Evolutionary conservation across 2,888 invertebrate genomes (phyloP), one percentile per base, ranked within the genome.

Genomic region (Apomyelois bistriatella): DNA sequence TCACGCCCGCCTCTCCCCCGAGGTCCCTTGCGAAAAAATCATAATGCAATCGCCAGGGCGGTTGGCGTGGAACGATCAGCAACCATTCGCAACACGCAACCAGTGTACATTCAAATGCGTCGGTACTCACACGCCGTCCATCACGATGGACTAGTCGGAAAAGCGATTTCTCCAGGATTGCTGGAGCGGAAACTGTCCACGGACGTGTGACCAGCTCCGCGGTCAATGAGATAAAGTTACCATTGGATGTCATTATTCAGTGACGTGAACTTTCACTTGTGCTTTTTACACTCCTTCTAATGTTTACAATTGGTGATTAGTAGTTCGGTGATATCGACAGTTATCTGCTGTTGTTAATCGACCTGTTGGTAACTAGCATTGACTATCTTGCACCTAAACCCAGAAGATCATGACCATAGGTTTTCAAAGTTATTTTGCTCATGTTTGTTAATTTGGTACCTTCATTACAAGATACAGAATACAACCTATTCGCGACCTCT

Each of bases 21-120:
- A 80, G 79, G 81, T 83, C 88, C 87, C 87, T 89, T 88, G 89
- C 88, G 88, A 88, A 89, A 84, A 84, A 88, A 87, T 82, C 82
- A 87, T 88, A 88, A 88, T 88, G 90, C 90, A 89, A 89, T 86
- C 85, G 87, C 81, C 87, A 82, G 88, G 87, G 85, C 87, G 85
- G 88, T 71, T 82, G 85, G 84, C 77, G 88, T 88, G 86, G 88
- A 86, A 87, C 88, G 87, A 81, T 81, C 76, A 74, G 73, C 81
- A 75, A 82, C 79, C 81, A 77, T 73, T 74, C 74, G 74, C 79
- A 82, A 79, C 87, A 88, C 87, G 85, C 82, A 82, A 85, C 74
- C 87, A 90, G 90, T 90, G 78, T 82, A 82, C 84, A 86, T 81
- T 89, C 82, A 87, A 87, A 82, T 89, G 85, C 85, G 88, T 83